Base-by-base conservation (phyloP, 1,140 invertebrate genomes). In the Camponotus pennsylvanicus region DNA sequence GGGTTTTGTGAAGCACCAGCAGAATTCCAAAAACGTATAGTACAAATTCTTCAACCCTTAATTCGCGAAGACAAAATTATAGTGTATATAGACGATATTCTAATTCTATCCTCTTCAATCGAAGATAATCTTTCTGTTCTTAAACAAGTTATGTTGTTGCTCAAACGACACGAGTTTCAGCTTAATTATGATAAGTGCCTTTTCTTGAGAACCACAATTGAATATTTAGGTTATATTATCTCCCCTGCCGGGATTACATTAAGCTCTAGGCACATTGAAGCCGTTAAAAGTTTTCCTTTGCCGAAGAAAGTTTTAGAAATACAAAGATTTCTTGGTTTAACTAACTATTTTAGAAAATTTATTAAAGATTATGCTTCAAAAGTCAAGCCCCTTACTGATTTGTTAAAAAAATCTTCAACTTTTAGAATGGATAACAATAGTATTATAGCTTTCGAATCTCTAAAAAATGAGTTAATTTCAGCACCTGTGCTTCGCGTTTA, bases 281-380 rank as follows among this genome's bases (percentile, higher is more conserved):
- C 88, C 0, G 49, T 89, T 0, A 18, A 18, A 0, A 21, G 64
- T 45, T 86, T 77, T 4, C 82, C 71, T 0, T 3, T 11, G 0
- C 73, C 86, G 0, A 37, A 34, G 37, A 86, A 71, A 6, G 64
- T 80, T 0, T 85, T 85, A 42, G 11, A 89, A 70, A n/a, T 94
- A 3, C 87, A 90, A 52, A 77, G 75, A 9, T 93, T 92, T n/a
- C n/a, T n/a, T n/a, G n/a, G n/a, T n/a, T n/a, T n/a, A n/a, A n/a
- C n/a, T 1, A 80, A 70, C 21, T 93, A 91, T 73, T 87, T 93
- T 34, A n/a, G 92, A 9, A 89, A 90, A 83, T 90, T 90, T 63
- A 69, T 93, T 0, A 1, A n/a, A 0, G 1, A 57, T 3, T 73
- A 73, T 1, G 52, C 21, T 21, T 21, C 52, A 0, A 13, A 64